A percentile compares a stretch with the other conserved stretches of the same genome.
Conservation (phyloP, 1,140 invertebrate species). For the Diuraphis noxia region DNA sequence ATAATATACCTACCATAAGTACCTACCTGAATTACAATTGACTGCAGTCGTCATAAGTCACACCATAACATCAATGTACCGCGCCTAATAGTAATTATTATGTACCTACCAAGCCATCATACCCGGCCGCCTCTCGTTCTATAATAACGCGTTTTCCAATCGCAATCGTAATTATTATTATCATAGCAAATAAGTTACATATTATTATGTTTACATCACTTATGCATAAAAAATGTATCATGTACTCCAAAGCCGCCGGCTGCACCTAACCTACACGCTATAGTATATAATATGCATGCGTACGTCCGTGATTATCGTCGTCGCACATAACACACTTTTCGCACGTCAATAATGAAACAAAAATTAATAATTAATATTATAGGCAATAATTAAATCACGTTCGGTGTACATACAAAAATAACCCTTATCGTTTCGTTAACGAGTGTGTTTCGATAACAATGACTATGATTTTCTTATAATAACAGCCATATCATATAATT, state of each 20-base stretch:
- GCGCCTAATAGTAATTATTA: neutral
- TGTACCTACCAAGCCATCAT: no score
- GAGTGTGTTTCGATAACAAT: neutral
- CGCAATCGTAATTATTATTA: neutral
- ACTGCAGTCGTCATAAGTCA: neutral
- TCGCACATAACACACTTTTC: neutral
- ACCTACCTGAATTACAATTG: neutral
- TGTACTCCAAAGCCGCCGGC: neutral
- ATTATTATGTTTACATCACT: neutral
- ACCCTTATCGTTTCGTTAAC: neutral
- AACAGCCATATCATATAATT: neutral
- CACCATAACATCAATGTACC: neutral
- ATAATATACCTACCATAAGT: no score
- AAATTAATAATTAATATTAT: neutral
- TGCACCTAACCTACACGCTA: neutral
- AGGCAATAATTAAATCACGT: neutral
- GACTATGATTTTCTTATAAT: neutral
- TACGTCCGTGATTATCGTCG: neutral
- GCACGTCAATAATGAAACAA: neutral
- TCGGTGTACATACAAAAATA: no score
- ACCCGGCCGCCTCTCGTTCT: neutral
- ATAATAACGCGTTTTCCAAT: neutral
- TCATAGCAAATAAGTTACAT: neutral
- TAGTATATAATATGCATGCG: no score
- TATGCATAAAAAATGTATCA: neutral